Percentiles rank a stretch among this genome's conserved stretches.
phyloP scores from a whole-genome alignment of 2,113 vertebrate genomes.

The Datnioides undecimradiatus region DNA sequence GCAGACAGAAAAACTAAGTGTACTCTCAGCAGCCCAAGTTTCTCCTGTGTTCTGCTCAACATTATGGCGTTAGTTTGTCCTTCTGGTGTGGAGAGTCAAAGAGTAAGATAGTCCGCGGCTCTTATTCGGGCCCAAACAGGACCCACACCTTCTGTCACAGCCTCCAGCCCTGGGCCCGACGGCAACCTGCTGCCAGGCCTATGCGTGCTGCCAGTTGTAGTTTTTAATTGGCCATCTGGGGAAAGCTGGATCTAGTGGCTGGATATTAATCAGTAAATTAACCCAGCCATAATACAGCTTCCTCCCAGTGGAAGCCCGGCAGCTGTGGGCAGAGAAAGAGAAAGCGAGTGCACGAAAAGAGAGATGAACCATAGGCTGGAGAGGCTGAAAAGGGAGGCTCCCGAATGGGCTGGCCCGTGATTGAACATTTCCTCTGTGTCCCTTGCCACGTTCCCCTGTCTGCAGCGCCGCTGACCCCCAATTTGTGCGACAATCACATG shows the following conservation, averaged over 20 bases:
- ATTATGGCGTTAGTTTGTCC: conserved; percentile 78
- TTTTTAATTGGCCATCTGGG: conserved; percentile 99
- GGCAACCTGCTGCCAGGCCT: conserved; percentile 95
- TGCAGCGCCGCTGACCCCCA: conserved; percentile 90
- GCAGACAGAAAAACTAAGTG: neutral
- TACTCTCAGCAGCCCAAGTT: conserved; percentile 23
- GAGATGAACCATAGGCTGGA: conserved; percentile 83
- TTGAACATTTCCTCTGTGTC: conserved; percentile 89
- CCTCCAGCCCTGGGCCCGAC: conserved; percentile 91
- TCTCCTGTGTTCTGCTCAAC: conserved; percentile 69
- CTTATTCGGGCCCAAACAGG: conserved; percentile 77
- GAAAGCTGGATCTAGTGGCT: conserved; percentile 99
- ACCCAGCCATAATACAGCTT: conserved; percentile 98
- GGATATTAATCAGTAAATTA: conserved; percentile 99
- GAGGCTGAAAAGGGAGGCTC: conserved; percentile 85
- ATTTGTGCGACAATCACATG: conserved; percentile 92
- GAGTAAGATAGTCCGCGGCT: conserved; percentile 79
- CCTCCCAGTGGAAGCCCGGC: conserved; percentile 91
- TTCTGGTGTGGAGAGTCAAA: conserved; percentile 85
- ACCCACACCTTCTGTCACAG: conserved; percentile 93
- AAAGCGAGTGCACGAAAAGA: conserved; percentile 59
- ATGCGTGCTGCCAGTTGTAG: conserved; percentile 96
- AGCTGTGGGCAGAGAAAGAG: conserved; percentile 86
- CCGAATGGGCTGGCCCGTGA: conserved; percentile 73
- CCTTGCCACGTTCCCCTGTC: conserved; percentile 84